A percentile compares a stretch with the other conserved stretches of the same genome.
phyloP scores from a whole-genome alignment of 2,797 vertebrate genomes.

The Enteromius thamalakanensis region DNA sequence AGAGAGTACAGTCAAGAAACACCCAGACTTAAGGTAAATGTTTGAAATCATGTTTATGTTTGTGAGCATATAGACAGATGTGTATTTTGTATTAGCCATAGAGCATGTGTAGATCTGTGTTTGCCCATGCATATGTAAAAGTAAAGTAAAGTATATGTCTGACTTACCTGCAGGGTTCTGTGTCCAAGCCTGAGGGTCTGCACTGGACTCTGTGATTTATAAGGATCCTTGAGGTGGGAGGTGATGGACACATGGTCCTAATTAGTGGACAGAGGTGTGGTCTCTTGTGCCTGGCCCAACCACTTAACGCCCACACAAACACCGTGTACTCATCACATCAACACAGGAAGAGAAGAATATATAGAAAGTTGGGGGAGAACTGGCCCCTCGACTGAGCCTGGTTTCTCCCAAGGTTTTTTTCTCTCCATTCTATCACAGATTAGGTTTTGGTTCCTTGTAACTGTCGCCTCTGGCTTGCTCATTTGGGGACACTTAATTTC shows the following conservation, averaged over 20 bases:
- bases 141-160: neutral
- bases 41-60: constrained; percentile 4
- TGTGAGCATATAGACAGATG: constrained; percentile 13
- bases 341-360: constrained; percentile 1
- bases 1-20: neutral
- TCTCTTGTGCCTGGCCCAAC: constrained; percentile 35
- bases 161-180: constrained; percentile 59
- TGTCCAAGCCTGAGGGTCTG: constrained; percentile 39
- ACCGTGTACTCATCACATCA: neutral
- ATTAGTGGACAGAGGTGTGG: constrained; percentile 57
- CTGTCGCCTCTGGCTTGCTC: no score
- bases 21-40: neutral
- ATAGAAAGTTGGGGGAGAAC: no score
- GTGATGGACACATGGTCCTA: constrained; percentile 57
- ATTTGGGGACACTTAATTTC: no score
- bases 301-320: constrained; percentile 1
- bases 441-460: no score
- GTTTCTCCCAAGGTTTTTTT: no score
- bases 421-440: no score
- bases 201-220: constrained; percentile 58
- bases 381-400: no score
- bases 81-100: neutral
- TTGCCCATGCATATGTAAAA: neutral
- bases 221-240: constrained; percentile 43
- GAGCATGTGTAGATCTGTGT: neutral